phyloP scores from a whole-genome alignment of 2,888 invertebrate species.

The Pilophorus perplexus region DNA sequence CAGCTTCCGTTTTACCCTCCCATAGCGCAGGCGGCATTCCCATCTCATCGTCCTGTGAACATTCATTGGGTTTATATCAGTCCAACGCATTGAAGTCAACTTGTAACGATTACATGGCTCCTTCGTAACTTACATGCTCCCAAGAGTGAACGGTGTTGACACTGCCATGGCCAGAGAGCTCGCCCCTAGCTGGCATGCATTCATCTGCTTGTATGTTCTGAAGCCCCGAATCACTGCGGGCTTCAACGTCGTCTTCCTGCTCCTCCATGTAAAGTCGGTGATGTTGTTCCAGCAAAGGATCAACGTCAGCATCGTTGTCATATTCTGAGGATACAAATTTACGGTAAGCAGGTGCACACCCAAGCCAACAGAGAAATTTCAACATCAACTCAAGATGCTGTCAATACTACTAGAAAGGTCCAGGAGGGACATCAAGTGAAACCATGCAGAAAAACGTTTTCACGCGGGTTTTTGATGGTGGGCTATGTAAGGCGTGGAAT shows the following conservation, averaged over 20 bases:
- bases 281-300: constrained; percentile 15
- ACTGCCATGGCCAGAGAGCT: constrained; percentile 82
- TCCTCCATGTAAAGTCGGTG: constrained; percentile 21
- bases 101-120: no score
- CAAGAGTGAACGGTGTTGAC: constrained; percentile 69
- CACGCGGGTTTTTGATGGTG: no score
- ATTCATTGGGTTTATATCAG: background rate
- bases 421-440: no score
- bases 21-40: constrained; percentile 39
- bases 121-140: constrained; percentile 27
- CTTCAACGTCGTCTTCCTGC: constrained; percentile 47
- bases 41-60: constrained; percentile 22
- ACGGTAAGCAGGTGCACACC: no score
- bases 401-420: no score
- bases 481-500: no score
- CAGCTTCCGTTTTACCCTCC: constrained; percentile 30
- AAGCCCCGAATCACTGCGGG: constrained; percentile 51
- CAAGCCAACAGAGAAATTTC: no score
- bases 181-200: constrained; percentile 82
- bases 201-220: constrained; percentile 77
- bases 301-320: background rate
- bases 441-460: no score
- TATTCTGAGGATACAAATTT: background rate
- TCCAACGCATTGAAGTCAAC: no score
- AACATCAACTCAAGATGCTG: no score